Conservation (phyloP, 2,113 vertebrate species). For the Rhagologus leucostigma region DNA sequence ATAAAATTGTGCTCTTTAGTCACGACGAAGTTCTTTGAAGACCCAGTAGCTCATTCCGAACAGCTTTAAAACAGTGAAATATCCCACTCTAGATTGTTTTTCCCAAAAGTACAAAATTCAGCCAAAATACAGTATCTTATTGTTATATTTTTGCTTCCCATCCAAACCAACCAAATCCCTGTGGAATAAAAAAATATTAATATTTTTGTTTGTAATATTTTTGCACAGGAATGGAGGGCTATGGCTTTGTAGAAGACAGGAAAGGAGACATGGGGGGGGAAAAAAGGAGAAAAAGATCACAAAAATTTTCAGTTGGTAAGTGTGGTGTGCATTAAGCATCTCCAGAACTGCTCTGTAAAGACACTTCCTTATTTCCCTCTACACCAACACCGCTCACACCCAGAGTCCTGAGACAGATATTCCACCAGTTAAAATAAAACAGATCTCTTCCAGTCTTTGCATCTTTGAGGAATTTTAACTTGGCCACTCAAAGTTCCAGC, state of each 20-base stretch:
- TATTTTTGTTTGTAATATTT: not conserved
- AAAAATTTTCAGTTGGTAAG: not conserved
- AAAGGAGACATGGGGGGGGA: not conserved
- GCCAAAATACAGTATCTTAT: not conserved
- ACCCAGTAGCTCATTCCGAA: not conserved
- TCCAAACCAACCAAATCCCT: not conserved
- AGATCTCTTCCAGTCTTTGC: not conserved
- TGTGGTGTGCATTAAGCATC: not conserved
- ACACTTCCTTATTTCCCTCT: not conserved
- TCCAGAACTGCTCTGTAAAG: not conserved
- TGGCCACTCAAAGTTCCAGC: not conserved
- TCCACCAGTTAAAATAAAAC: not conserved
- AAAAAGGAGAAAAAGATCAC: fast-evolving
- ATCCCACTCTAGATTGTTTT: not conserved
- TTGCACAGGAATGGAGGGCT: fast-evolving
- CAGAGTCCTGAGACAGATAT: not conserved
- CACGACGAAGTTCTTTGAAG: not conserved
- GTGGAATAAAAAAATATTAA: fast-evolving
- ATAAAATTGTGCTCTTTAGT: not conserved
- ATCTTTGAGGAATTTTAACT: not conserved
- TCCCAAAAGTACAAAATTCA: not conserved
- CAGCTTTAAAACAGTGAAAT: not conserved
- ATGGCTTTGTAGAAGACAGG: not conserved
- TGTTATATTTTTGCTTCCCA: not conserved
- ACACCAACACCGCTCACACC: not conserved